A percentile compares a stretch with the other conserved stretches of the same genome.
phyloP scores from a whole-genome alignment of 2,113 vertebrate species.

The Helogale parvula region DNA sequence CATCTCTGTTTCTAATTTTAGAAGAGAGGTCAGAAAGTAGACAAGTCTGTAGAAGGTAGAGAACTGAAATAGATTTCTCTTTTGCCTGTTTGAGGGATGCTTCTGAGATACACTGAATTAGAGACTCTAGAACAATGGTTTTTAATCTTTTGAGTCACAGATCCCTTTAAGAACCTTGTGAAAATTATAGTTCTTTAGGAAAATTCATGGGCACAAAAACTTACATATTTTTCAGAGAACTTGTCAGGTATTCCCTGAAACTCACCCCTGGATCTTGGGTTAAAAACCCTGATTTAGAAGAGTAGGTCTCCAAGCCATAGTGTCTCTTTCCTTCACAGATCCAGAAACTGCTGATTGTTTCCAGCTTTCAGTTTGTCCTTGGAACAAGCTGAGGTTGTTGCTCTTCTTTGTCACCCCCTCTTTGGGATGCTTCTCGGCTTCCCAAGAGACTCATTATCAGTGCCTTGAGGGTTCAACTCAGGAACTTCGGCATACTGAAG shows the following conservation, averaged over 20 bases:
- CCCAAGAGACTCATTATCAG: slow-evolving; percentile 50
- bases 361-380: slow-evolving; percentile 39
- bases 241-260: background rate
- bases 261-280: background rate
- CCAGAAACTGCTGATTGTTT: slow-evolving; percentile 15
- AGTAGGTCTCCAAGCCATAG: background rate
- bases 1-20: background rate
- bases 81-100: background rate
- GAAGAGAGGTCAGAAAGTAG: background rate
- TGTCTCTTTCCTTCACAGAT: background rate
- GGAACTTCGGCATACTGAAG: background rate
- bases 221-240: background rate
- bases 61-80: background rate
- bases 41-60: background rate
- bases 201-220: slow-evolving; percentile 40
- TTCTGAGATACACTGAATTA: background rate
- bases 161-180: slow-evolving; percentile 34
- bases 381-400: slow-evolving; percentile 32
- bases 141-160: slow-evolving; percentile 40
- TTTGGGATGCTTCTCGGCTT: slow-evolving; percentile 10
- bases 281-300: slow-evolving; percentile 23
- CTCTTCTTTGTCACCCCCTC: background rate
- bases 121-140: background rate
- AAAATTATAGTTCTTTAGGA: slow-evolving; percentile 21
- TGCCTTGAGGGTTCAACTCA: slow-evolving; percentile 23